Base-by-base conservation (phyloP, 1,140 invertebrate species). In the Oedothorax gibbosus region DNA sequence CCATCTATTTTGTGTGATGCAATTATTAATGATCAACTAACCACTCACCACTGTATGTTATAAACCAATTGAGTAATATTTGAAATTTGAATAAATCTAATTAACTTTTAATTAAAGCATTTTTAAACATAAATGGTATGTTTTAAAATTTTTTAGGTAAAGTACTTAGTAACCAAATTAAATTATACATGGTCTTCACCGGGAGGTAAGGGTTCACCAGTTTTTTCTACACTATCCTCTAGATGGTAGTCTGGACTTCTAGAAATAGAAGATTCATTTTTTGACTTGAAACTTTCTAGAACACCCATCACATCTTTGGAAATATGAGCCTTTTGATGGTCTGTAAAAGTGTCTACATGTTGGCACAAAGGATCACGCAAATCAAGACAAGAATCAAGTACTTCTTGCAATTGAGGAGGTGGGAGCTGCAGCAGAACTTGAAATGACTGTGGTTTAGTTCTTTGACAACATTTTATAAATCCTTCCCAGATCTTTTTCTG, bases 401-500 rank as follows among this genome's bases (percentile, higher is more conserved):
- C 94, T 88, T 95, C 93, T 12, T 92, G 90, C 7, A 98, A 90
- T 88, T 97, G 96, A 4, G 92, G 88, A 0, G 94, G 91, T 8
- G 96, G 96, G 50, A 98, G 90, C 88, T 96, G 95, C 10, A 97
- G 91, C 62, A 98, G 91, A 10, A 98, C 95, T 50, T 95, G 93
- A 88, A 96, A 95, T 87, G 96, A 97, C 89, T 96, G 94, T 0
- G 97, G 96, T 88, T 95, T 94, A 11, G 97, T 95, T 35, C 96
- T 92, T 91, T 98, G 96, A 89, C 97, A 98, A 89, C 97, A 99
- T 90, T 98, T 98, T 12, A 99, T 93, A 90, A 99, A 99, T 7
- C 98, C 98, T 90, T 99, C 97, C 98, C 98, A 99, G 7, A 98
- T 96, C 88, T 97, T 97, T 87, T 97, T 96, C 87, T 98, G 95